phyloP scores from a whole-genome alignment of 1,140 invertebrate species.

The Leptinotarsa lineolata region DNA sequence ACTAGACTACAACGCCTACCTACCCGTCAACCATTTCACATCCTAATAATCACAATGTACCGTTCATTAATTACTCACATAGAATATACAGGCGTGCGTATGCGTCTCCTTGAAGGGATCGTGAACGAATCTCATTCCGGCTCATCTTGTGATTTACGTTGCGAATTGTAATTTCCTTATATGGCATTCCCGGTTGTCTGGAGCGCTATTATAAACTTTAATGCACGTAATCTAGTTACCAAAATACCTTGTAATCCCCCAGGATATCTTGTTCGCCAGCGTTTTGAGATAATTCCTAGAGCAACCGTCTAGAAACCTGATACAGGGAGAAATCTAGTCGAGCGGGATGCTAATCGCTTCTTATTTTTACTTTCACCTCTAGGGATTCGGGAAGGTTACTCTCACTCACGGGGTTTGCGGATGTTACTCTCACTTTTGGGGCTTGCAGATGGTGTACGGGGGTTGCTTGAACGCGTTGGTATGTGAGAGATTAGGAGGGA shows the following conservation, averaged over 20 bases:
- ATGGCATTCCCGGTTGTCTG: constrained; percentile 18
- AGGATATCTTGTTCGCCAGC: constrained; percentile 18
- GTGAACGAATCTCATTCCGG: constrained; percentile 3
- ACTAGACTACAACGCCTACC: no score
- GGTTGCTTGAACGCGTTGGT: no score
- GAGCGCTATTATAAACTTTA: constrained; percentile 25
- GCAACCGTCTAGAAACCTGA: constrained; percentile 17
- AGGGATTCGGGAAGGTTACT: no score
- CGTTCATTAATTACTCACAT: not conserved
- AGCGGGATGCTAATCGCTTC: not conserved
- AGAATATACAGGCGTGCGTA: not conserved
- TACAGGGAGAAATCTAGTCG: constrained; percentile 7
- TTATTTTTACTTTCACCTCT: no score
- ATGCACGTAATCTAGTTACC: constrained; percentile 23
- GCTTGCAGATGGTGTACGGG: no score
- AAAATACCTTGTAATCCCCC: constrained; percentile 21
- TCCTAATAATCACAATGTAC: not conserved
- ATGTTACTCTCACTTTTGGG: no score
- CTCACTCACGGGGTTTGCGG: no score
- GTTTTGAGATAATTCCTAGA: constrained; percentile 24
- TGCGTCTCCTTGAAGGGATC: not conserved
- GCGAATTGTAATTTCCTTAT: constrained; percentile 18
- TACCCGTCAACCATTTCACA: no score
- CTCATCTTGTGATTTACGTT: constrained; percentile 15
- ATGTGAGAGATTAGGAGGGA: no score